Evolutionary conservation across 1,140 invertebrate species (phyloP), one percentile per base, ranked within the genome.

Genomic region (Littorina saxatilis): DNA sequence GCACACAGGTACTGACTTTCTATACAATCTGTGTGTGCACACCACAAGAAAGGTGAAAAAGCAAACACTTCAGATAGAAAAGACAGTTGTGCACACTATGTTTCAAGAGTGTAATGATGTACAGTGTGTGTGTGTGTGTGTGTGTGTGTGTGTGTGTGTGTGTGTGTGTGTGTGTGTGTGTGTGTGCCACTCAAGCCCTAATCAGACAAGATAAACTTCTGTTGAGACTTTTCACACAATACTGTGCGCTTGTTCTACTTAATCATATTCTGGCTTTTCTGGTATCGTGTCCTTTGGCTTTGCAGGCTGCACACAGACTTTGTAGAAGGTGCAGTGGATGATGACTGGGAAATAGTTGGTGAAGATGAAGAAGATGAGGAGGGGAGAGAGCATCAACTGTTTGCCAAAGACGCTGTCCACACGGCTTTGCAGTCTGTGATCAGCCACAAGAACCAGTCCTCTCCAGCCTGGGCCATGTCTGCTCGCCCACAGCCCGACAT

Each of bases 251-350:
- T n/a, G n/a, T n/a, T n/a, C n/a, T n/a, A n/a, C n/a, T n/a, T n/a
- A n/a, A n/a, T n/a, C n/a, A n/a, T n/a, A n/a, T n/a, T n/a, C n/a
- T n/a, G n/a, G n/a, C n/a, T n/a, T n/a, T n/a, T n/a, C n/a, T n/a
- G n/a, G n/a, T n/a, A n/a, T n/a, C n/a, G n/a, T n/a, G n/a, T n/a
- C n/a, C n/a, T n/a, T n/a, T n/a, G n/a, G n/a, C n/a, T 81, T 91
- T 92, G 20, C 89, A 96, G 96, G 89, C 93, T 97, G 72, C 96
- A 97, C 90, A 97, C 96, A 93, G 96, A 96, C 20, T 98, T 97
- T 90, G 95, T 97, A 91, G 96, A 97, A 89, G 95, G 96, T 80
- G 95, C 95, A 61, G 95, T 95, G 87, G 91, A 92, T 87, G 91
- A 92, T 77, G 85, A 87, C 83, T 47, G 70, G 70, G 70, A 73